Conservation (phyloP, 2,797 vertebrate genomes). For the Kryptopterus vitreolus region DNA sequence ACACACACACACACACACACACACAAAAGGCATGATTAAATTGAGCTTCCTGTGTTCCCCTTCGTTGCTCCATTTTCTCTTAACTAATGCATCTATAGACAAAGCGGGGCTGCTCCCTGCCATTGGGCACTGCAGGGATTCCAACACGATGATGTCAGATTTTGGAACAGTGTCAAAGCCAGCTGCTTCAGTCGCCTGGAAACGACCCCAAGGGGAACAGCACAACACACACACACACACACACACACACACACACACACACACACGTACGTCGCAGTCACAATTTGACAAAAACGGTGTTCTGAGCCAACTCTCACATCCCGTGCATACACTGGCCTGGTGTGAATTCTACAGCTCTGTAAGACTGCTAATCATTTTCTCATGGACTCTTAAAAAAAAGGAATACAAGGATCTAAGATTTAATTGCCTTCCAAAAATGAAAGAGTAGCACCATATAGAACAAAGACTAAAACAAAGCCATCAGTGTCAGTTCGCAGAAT, state of each 20-base stretch:
- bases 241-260: not conserved
- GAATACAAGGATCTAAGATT: not conserved
- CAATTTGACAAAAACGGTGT: not conserved
- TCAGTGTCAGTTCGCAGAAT: not conserved
- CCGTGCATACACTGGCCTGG: not conserved
- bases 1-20: conserved; percentile 2
- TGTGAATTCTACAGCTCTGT: conserved; percentile 6
- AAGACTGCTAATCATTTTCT: not conserved
- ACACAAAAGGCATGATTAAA: no score
- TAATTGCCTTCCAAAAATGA: not conserved
- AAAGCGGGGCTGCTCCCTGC: conserved; percentile 55
- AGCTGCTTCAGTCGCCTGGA: conserved; percentile 66
- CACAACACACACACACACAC: conserved; percentile 6
- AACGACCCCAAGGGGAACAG: conserved; percentile 53
- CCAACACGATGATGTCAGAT: conserved; percentile 68
- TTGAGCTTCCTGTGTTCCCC: conserved; percentile 28
- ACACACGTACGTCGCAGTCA: conserved; percentile 12
- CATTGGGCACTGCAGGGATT: conserved; percentile 51
- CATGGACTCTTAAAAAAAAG: not conserved
- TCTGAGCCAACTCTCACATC: conserved; percentile 1
- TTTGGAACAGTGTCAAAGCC: conserved; percentile 62
- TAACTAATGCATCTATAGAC: conserved; percentile 42
- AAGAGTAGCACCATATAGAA: not conserved
- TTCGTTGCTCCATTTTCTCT: conserved; percentile 34
- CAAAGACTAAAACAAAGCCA: not conserved